Conservation (phyloP, 64 coral and sea anemone genomes). For the Actinia equina region DNA sequence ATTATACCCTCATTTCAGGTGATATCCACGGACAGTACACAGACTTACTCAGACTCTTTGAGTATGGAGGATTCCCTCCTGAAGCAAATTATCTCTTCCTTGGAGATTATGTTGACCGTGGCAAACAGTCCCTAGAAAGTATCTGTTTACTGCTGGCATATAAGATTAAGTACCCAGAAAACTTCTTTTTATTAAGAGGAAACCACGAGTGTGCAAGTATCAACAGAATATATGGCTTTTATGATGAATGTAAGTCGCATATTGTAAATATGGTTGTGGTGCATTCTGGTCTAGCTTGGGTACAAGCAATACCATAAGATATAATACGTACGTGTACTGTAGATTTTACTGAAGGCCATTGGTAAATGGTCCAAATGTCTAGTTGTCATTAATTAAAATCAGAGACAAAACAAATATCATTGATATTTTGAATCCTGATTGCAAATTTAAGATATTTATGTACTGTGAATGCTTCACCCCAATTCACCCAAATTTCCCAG, state of each 20-base stretch:
- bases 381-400: too few species aligned
- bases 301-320: too few species aligned
- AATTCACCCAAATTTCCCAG: too few species aligned
- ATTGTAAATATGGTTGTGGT: neutral
- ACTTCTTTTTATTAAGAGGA: slow-evolving; percentile 97
- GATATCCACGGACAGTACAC: slow-evolving; percentile 99
- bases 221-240: slow-evolving; percentile 99
- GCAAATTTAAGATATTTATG: too few species aligned
- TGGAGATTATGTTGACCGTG: slow-evolving; percentile 98
- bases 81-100: slow-evolving; percentile 98
- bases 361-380: too few species aligned
- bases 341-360: too few species aligned
- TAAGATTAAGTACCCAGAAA: slow-evolving; percentile 99
- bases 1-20: slow-evolving; percentile 34
- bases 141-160: slow-evolving; percentile 96
- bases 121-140: slow-evolving; percentile 96
- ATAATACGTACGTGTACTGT: too few species aligned
- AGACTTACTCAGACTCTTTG: slow-evolving; percentile 94
- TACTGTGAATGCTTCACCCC: too few species aligned
- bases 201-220: slow-evolving; percentile 99
- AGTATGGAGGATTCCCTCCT: slow-evolving; percentile 98
- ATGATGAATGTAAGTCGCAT: slow-evolving; percentile 92
- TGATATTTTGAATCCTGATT: too few species aligned
- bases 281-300: too few species aligned
- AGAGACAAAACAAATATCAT: too few species aligned